Conservation (phyloP, 2,888 invertebrate genomes). For the Aphodius sticticus region DNA sequence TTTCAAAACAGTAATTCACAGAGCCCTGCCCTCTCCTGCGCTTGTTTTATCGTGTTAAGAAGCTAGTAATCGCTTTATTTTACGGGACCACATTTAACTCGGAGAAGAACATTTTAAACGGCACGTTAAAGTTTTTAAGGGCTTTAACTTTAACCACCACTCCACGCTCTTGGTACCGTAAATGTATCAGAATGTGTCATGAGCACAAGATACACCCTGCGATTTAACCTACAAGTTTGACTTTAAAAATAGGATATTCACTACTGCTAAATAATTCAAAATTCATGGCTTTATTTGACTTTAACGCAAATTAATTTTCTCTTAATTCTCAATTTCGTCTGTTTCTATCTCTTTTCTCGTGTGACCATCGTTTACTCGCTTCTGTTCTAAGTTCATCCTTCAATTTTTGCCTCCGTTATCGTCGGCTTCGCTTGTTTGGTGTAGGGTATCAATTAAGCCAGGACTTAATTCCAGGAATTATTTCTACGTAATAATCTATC, state of each 20-base stretch:
- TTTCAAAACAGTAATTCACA: slow-evolving; percentile 21
- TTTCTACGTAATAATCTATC: too few species aligned
- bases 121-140: slow-evolving; percentile 29
- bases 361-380: too few species aligned
- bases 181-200: not conserved
- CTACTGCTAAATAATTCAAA: not conserved
- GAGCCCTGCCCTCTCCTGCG: slow-evolving; percentile 49
- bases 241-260: too few species aligned
- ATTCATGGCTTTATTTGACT: too few species aligned
- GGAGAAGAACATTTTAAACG: slow-evolving; percentile 23
- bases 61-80: slow-evolving; percentile 49
- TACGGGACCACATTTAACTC: slow-evolving; percentile 33
- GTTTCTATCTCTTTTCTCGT: too few species aligned
- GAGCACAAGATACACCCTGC: not conserved
- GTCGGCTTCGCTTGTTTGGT: too few species aligned
- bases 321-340: too few species aligned
- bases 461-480: too few species aligned
- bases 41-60: slow-evolving; percentile 54
- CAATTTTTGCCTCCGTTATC: too few species aligned
- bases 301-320: too few species aligned
- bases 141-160: slow-evolving; percentile 14
- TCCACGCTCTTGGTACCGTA: not conserved
- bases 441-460: too few species aligned
- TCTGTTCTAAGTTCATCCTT: too few species aligned
- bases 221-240: not conserved